Percentiles rank a stretch among this genome's conserved stretches.
Conservation (phyloP, 1,140 invertebrate genomes). For the Sinella curviseta region DNA sequence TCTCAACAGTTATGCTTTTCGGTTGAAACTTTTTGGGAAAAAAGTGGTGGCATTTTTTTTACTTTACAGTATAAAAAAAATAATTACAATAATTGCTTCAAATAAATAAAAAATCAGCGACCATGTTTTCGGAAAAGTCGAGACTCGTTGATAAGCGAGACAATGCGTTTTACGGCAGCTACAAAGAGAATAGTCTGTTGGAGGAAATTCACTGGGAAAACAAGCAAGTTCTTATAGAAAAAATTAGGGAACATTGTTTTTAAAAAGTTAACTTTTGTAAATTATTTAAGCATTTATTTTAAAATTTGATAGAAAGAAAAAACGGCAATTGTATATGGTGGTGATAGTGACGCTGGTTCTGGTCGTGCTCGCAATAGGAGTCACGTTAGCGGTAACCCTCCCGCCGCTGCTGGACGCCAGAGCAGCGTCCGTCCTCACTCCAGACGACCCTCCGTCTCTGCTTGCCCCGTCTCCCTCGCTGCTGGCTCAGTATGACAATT, state of each 20-base stretch:
- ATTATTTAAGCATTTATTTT: conserved; percentile 9
- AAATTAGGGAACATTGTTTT: background rate
- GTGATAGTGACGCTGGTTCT: conserved; percentile 37
- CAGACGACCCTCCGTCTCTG: conserved; percentile 28
- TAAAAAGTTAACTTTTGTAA: background rate
- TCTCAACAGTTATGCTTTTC: too few species aligned
- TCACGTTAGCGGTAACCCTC: conserved; percentile 46
- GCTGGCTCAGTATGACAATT: conserved; percentile 31
- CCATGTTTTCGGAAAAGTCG: conserved; percentile 48
- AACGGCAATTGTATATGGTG: conserved; percentile 44
- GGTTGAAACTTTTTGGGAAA: too few species aligned
- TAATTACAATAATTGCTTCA: too few species aligned
- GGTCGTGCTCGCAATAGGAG: conserved; percentile 41
- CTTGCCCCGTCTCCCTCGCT: conserved; percentile 33
- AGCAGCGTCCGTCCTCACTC: conserved; percentile 31
- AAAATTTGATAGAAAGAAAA: conserved; percentile 46
- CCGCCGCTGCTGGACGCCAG: conserved; percentile 35
- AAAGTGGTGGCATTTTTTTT: too few species aligned
- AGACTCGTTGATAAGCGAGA: conserved; percentile 44
- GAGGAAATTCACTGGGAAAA: conserved; percentile 49
- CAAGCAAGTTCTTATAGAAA: conserved; percentile 34
- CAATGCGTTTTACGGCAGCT: conserved; percentile 48
- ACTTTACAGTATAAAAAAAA: too few species aligned
- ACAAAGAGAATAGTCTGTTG: conserved; percentile 43
- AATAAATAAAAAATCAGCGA: background rate